Conservation (phyloP, 2,113 vertebrate species). For the Anseranas semipalmata region DNA sequence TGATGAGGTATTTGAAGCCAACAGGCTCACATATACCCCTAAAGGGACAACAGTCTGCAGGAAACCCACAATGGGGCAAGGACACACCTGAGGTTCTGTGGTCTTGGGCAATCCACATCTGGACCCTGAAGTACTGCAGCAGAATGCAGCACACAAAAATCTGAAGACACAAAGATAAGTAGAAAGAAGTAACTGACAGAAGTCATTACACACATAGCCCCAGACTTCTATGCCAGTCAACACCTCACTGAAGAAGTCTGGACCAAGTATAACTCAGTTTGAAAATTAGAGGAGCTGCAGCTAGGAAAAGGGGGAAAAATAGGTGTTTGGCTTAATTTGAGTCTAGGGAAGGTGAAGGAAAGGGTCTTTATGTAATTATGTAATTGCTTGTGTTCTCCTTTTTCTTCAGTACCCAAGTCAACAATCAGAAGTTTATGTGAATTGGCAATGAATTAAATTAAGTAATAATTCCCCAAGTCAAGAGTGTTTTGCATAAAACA, state of each 20-base stretch:
- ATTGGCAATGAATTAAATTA: not conserved
- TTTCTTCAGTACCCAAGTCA: not conserved
- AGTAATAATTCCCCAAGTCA: not conserved
- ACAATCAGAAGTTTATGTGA: not conserved
- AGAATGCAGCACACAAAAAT: not conserved
- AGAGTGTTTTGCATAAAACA: not conserved
- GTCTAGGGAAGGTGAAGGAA: not conserved
- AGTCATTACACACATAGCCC: not conserved
- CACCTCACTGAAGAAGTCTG: not conserved
- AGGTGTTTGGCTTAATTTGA: not conserved
- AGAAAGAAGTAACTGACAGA: not conserved
- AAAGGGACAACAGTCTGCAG: not conserved
- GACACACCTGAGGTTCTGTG: too few species aligned
- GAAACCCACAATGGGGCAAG: too few species aligned
- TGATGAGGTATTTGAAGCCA: not conserved
- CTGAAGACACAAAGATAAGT: not conserved
- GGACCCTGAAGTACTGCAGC: not conserved
- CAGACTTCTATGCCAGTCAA: not conserved
- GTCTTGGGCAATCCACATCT: not conserved
- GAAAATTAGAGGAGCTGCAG: not conserved
- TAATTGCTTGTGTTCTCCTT: not conserved
- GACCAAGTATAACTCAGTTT: not conserved
- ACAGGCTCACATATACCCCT: not conserved
- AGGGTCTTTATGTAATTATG: not conserved
- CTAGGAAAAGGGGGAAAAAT: not conserved